phyloP scores from a whole-genome alignment of 2,888 invertebrate genomes.

The Unio pictorum region DNA sequence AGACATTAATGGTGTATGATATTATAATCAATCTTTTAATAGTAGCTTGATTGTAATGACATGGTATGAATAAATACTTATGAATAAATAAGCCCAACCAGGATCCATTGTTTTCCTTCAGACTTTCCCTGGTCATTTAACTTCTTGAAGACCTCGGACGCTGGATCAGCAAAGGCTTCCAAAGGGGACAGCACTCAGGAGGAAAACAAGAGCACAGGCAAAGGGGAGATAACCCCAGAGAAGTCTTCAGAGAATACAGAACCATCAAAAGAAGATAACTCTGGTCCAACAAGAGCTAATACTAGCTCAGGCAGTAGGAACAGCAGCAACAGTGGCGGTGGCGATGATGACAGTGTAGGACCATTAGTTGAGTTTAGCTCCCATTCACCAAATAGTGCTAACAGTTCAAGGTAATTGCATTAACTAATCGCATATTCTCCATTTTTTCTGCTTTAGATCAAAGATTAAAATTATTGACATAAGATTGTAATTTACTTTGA shows the following conservation, averaged over 20 bases:
- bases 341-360: not conserved
- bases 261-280: not conserved
- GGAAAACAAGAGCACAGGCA: not conserved
- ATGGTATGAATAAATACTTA: no score
- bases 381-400: not conserved
- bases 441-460: no score
- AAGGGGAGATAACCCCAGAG: not conserved
- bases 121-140: conserved; percentile 37
- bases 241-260: not conserved
- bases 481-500: no score
- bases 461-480: no score
- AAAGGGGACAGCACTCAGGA: conserved; percentile 1
- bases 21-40: no score
- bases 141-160: conserved; percentile 19
- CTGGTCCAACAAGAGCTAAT: not conserved
- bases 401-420: not conserved
- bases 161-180: not conserved
- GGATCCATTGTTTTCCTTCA: conserved; percentile 7
- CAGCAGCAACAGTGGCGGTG: not conserved
- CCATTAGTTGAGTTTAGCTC: no score
- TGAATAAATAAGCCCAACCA: no score
- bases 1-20: no score
- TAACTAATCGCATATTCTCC: no score
- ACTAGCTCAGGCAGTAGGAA: not conserved
- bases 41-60: no score